Evolutionary conservation across 2,888 invertebrate species (phyloP).

Genomic region (Panorpa germanica): DNA sequence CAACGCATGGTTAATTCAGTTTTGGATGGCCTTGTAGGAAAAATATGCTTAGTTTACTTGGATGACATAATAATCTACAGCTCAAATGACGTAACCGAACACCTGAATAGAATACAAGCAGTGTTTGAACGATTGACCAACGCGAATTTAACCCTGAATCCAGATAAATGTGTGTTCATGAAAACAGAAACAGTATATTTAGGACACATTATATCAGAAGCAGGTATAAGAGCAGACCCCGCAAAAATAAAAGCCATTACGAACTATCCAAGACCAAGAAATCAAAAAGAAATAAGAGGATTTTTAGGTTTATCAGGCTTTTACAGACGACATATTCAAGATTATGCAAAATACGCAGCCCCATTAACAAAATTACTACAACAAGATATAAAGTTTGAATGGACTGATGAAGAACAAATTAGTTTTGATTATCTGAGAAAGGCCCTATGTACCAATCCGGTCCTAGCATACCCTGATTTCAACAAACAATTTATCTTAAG

Average conservation of each 20-base stretch:
- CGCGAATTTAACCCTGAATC: no score
- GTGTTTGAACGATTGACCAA: no score
- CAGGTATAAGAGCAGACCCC: slow-evolving; percentile 7
- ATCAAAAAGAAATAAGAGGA: neutral
- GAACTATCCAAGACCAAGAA: slow-evolving; percentile 2
- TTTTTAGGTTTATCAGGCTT: slow-evolving; percentile 1
- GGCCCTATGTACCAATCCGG: neutral
- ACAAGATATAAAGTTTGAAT: slow-evolving; percentile 2
- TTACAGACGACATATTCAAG: slow-evolving; percentile 4
- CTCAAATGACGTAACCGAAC: no score
- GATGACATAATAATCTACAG: no score
- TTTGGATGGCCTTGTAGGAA: no score
- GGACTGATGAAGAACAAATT: neutral
- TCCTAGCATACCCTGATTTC: neutral
- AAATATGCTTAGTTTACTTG: no score
- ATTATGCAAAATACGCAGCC: neutral
- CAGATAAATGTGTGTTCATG: no score
- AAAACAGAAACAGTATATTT: no score
- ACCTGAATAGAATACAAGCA: no score
- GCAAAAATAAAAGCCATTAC: neutral
- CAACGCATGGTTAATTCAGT: no score
- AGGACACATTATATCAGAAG: no score
- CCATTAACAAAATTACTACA: slow-evolving; percentile 3
- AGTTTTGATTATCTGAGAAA: slow-evolving; percentile 1
- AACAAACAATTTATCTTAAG: neutral